Percentiles rank a stretch among this genome's conserved stretches.
Conservation (phyloP, 2,797 vertebrate genomes). For the Gadopsis bispinosus region DNA sequence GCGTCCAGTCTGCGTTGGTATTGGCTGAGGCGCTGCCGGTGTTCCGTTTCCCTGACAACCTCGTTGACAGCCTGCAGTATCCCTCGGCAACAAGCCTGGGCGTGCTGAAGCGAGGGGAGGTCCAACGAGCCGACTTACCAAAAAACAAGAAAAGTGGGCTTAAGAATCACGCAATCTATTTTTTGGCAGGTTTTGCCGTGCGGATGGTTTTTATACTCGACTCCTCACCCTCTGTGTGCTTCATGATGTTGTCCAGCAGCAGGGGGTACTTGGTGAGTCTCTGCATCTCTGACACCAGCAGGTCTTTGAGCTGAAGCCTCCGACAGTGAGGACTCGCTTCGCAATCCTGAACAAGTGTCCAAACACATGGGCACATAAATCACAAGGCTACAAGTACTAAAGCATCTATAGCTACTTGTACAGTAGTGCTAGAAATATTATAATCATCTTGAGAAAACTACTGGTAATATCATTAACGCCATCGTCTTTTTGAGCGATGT, state of each 20-base stretch:
- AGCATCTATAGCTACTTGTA: neutral
- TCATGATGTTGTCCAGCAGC: constrained; percentile 96
- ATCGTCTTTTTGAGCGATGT: neutral
- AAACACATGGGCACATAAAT: neutral
- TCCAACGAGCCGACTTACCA: constrained; percentile 84
- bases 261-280: constrained; percentile 97
- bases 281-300: constrained; percentile 95
- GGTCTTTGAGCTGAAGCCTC: constrained; percentile 92
- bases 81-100: constrained; percentile 89
- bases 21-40: constrained; percentile 88
- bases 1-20: constrained; percentile 94
- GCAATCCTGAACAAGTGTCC: constrained; percentile 86
- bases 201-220: fast-evolving
- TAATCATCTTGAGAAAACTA: neutral
- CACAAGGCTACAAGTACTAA: neutral
- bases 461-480: too few species aligned
- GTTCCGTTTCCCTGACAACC: constrained; percentile 89
- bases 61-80: constrained; percentile 92
- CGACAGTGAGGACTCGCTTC: constrained; percentile 94
- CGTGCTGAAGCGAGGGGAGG: constrained; percentile 86
- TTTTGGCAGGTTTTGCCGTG: fast-evolving
- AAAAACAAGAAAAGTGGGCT: neutral
- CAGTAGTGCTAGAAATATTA: neutral
- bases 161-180: neutral
- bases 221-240: constrained; percentile 89